Percentiles rank a stretch among this genome's conserved stretches.
phyloP scores from a whole-genome alignment of 1,140 invertebrate species.

The Drosophila tani region DNA sequence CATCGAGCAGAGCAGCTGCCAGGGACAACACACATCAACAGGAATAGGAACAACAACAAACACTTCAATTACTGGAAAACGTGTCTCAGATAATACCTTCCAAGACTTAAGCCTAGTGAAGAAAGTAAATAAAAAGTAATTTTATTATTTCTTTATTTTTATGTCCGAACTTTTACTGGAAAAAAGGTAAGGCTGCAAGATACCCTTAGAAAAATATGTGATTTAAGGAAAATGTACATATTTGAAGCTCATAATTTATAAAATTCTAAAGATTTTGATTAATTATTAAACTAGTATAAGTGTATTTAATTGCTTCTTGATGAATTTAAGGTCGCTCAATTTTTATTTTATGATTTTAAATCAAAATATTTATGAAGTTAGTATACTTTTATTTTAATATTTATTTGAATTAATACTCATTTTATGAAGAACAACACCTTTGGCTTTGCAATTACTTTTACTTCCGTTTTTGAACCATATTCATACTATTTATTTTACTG shows the following conservation, averaged over 20 bases:
- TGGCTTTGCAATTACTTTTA: neutral
- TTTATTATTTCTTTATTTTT: conserved; percentile 68
- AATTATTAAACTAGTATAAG: no score
- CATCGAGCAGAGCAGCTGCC: conserved; percentile 59
- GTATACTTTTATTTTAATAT: neutral
- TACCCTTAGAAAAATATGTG: no score
- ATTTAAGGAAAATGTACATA: neutral
- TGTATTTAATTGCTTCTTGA: neutral
- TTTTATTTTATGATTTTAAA: neutral
- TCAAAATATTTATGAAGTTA: neutral
- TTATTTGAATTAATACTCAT: neutral
- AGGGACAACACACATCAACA: neutral
- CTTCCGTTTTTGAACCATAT: neutral
- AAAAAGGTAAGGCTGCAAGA: neutral
- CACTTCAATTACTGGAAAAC: conserved; percentile 82
- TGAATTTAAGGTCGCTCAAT: neutral
- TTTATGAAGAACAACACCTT: neutral
- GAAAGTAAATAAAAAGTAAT: conserved; percentile 76
- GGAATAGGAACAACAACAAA: conserved; percentile 48
- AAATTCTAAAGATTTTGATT: neutral
- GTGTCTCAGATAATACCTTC: conserved; percentile 74
- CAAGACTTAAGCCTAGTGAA: conserved; percentile 36
- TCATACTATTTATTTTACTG: conserved; percentile 35
- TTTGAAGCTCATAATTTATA: no score
- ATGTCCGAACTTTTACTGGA: conserved; percentile 11